phyloP scores from a whole-genome alignment of 2,888 invertebrate genomes.

The Oscheius sp. region DNA sequence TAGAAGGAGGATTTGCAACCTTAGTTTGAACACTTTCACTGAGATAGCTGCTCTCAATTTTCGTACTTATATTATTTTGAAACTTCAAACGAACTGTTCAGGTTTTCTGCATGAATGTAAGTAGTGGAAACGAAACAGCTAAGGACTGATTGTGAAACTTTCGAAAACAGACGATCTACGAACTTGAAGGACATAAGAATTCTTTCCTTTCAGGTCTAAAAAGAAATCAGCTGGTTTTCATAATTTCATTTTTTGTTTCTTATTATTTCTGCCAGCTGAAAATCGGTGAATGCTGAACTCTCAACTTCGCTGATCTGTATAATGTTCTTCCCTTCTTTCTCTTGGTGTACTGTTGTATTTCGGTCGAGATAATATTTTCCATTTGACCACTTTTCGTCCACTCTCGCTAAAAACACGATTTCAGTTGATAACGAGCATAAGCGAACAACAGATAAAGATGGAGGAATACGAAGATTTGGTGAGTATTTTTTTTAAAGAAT shows the following conservation, averaged over 20 bases:
- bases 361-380: background rate
- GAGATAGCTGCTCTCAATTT: too few relatives aligned
- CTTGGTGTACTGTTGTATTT: background rate
- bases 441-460: conserved; percentile 3
- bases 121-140: too few relatives aligned
- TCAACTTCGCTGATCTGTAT: background rate
- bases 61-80: too few relatives aligned
- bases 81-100: too few relatives aligned
- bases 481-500: background rate
- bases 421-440: background rate
- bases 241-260: too few relatives aligned
- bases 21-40: background rate
- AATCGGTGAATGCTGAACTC: background rate
- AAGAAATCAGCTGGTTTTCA: too few relatives aligned
- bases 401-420: background rate
- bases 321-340: background rate
- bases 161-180: too few relatives aligned
- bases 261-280: too few relatives aligned
- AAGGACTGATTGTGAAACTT: too few relatives aligned
- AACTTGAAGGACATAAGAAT: too few relatives aligned
- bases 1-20: background rate
- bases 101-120: too few relatives aligned
- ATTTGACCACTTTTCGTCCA: background rate
- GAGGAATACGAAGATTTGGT: conserved; percentile 32
- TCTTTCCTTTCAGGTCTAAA: too few relatives aligned